Evolutionary conservation across 2,888 invertebrate genomes (phyloP), one percentile per base, ranked within the genome.

Genomic region (Rhogogaster chlorosoma): DNA sequence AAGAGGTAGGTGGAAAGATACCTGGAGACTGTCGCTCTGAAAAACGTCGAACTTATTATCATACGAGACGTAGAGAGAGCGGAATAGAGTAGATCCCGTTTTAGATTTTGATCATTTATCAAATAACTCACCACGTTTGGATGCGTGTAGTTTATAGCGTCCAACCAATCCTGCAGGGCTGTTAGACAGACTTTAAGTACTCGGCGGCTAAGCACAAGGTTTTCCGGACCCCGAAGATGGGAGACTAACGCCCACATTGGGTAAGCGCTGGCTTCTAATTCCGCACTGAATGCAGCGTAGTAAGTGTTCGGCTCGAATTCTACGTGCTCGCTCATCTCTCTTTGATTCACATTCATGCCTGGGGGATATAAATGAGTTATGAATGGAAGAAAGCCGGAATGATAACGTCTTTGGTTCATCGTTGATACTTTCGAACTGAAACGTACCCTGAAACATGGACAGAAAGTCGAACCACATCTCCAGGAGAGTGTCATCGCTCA

Each of bases 241-340:
- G 97, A 97, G 84, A 99, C 97, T 85, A 99, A 95, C 18, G 98
- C 98, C 99, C 99, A 99, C 99, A 99, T 98, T 1, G 99, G 99
- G 94, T 99, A 98, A 18, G 99, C 98, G 90, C 98, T 98, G 36
- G 99, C 98, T 94, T 99, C 99, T 89, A 99, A 94, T 94, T 99
- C 99, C 88, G 99, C 99, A 86, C 98, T 98, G 94, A 99, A 99
- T 45, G 99, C 99, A 75, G 99, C 98, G 94, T 99, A 99, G 94
- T 99, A 99, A 22, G 98, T 98, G 88, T 98, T 98, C 70, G 99
- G 98, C 94, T 99, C 99, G 94, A 98, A 99, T 94, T 99, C 99
- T 22, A 99, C 97, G 94, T 99, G 99, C 84, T 97, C 97, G 89
- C 96, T 96, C 88, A 98, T 94, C 94, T 99, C 98, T 87, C 99